Base-by-base conservation (phyloP, 2,888 invertebrate species). In the Mongoloraphidia duomilia region DNA sequence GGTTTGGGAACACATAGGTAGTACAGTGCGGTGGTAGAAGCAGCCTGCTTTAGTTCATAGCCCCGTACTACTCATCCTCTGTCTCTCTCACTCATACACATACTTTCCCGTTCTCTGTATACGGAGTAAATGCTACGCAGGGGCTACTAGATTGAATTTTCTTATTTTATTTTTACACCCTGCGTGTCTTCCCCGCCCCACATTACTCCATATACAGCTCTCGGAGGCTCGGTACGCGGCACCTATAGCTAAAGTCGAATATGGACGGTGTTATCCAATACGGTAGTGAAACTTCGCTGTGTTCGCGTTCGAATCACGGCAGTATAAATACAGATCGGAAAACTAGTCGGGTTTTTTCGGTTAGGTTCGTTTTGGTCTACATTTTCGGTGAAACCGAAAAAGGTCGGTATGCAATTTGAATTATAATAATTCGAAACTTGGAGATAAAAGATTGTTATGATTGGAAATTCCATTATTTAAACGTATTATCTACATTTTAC, bases 361-460 rank as follows among this genome's bases (percentile, higher is more conserved):
- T 39, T 34, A 14, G 44, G n/a, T n/a, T n/a, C n/a, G n/a, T n/a
- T n/a, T n/a, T n/a, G n/a, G 37, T n/a, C 17, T 17, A 17, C 17
- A 3, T 17, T 59, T 34, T 59, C 61, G 61, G 64, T n/a, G 38
- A 4, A 11, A 12, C 3, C 38, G 12, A 12, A 4, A 12, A 3
- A 12, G 3, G 5, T 11, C 38, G 12, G 38, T 3, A 38, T 3
- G 38, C 5, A 12, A 12, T 12, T 3, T 4, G 17, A 17, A 3
- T 62, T 65, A 65, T 62, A 65, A 65, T 66, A 66, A 65, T 65
- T 65, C 66, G n/a, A n/a, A n/a, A n/a, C n/a, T n/a, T n/a, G n/a
- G n/a, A n/a, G n/a, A n/a, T n/a, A n/a, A n/a, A n/a, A n/a, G n/a
- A n/a, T n/a, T n/a, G n/a, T n/a, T n/a, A n/a, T n/a, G n/a, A n/a